Evolutionary conservation across 2,888 invertebrate genomes (phyloP), one percentile per base, ranked within the genome.

Genomic region (Drosophila ezoana): DNA sequence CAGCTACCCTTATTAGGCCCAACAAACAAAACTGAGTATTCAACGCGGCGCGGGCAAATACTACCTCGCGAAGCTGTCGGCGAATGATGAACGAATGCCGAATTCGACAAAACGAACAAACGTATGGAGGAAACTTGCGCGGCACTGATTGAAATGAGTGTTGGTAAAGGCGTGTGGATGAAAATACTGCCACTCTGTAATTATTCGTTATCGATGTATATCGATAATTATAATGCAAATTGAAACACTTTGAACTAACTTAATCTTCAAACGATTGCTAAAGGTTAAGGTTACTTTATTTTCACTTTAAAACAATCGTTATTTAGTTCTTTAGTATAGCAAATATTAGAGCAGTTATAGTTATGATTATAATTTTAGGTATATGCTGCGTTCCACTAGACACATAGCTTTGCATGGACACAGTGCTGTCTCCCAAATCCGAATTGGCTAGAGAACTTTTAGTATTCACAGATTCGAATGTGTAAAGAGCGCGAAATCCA

Each of bases 401-500:
- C 16, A 83, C 69, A 62, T 77, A 90, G 32, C 91, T 89, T 54
- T 90, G 89, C 58, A 89, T 79, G 0, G 91, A 90, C 0, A 89
- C 68, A 18, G 65, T 70, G 33, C 48, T 68, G 23, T 73, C 75
- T 0, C 44, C 61, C 32, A 77, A 13, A 28, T 75, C 65, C n/a
- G 66, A 16, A 23, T 69, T 62, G 3, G 14, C 1, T 4, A 20
- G n/a, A 0, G 61, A 35, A 16, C 47, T 72, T 32, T 82, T 73
- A 2, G 78, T 76, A n/a, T 49, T 18, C 3, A 49, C 49, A 0
- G 76, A 28, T 87, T 95, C 95, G 92, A 98, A 98, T 90, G 96
- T 96, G 93, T 97, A 99, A 76, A 95, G 95, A 10, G 98, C 98
- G 90, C 97, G 96, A 93, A 99, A 99, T 47, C 99, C 99, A 32